These are phyloP conservation scores for Heterodera schachtii DNA, from an alignment of 1,140 invertebrate species.

Conservation along the genomic window DNA sequence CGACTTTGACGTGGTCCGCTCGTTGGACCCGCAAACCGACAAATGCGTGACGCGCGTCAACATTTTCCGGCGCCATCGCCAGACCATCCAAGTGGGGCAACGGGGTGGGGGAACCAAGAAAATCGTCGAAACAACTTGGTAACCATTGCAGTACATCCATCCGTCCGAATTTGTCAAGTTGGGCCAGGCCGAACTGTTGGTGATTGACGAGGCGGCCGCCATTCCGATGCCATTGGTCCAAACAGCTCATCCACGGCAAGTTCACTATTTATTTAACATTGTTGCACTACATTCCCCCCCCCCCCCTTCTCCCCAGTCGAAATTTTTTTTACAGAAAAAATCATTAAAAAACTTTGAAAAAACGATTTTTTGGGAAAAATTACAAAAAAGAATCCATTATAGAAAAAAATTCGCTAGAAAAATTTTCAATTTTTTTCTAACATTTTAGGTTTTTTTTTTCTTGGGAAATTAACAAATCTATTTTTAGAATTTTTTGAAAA, in stretches of 20 bases:
- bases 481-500: too few relatives aligned
- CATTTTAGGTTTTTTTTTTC: too few relatives aligned
- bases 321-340: too few relatives aligned
- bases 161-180: constrained; percentile 85
- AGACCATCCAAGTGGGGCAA: constrained; percentile 84
- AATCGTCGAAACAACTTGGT: neutral
- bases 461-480: too few relatives aligned
- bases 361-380: too few relatives aligned
- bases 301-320: too few relatives aligned
- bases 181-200: constrained; percentile 87
- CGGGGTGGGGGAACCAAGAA: too few relatives aligned
- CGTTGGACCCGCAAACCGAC: constrained; percentile 85
- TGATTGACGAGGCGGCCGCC: constrained; percentile 98
- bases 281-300: too few relatives aligned
- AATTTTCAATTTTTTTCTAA: too few relatives aligned
- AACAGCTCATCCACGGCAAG: constrained; percentile 55
- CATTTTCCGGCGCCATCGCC: constrained; percentile 84
- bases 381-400: too few relatives aligned
- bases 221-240: constrained; percentile 88
- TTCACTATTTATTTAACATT: constrained; percentile 22
- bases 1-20: constrained; percentile 93
- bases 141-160: constrained; percentile 80
- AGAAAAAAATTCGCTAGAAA: too few relatives aligned
- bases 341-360: too few relatives aligned
- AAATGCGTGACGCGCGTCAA: constrained; percentile 93